These are phyloP conservation scores for Semotilus atromaculatus DNA, from an alignment of 2,797 vertebrate species.

Conservation along the genomic window DNA sequence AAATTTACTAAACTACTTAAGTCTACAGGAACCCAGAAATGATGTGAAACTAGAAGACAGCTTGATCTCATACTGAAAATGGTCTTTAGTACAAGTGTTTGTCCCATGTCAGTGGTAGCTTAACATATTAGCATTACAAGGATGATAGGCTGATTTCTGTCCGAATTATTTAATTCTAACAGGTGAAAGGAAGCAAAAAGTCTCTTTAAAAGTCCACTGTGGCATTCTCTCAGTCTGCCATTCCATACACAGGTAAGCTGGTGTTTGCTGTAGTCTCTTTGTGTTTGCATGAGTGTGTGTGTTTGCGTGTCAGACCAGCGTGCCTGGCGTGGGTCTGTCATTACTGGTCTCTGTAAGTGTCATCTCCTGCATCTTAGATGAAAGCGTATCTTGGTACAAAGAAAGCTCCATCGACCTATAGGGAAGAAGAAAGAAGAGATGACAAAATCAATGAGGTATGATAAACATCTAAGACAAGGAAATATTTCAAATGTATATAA, in stretches of 20 bases:
- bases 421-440: constrained; percentile 23
- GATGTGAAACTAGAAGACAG: constrained; percentile 17
- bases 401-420: constrained; percentile 70
- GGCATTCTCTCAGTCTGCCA: background rate
- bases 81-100: constrained; percentile 5
- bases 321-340: constrained; percentile 75
- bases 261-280: constrained; percentile 31
- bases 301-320: constrained; percentile 74
- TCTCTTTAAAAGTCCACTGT: background rate
- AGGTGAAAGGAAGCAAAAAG: constrained; percentile 26
- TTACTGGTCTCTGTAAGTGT: constrained; percentile 61
- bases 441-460: background rate
- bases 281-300: constrained; percentile 23
- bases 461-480: background rate
- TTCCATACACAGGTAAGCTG: constrained; percentile 32
- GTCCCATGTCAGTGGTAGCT: background rate
- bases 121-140: background rate
- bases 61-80: constrained; percentile 27
- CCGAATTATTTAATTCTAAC: background rate
- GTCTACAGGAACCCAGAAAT: background rate
- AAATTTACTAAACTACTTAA: background rate
- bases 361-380: constrained; percentile 72
- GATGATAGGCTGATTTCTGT: constrained; percentile 11
- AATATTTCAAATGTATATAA: background rate
- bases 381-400: constrained; percentile 69